These are phyloP conservation scores for Lycocerus yunnanus DNA, from an alignment of 2,888 invertebrate species.

Conservation along the genomic window DNA sequence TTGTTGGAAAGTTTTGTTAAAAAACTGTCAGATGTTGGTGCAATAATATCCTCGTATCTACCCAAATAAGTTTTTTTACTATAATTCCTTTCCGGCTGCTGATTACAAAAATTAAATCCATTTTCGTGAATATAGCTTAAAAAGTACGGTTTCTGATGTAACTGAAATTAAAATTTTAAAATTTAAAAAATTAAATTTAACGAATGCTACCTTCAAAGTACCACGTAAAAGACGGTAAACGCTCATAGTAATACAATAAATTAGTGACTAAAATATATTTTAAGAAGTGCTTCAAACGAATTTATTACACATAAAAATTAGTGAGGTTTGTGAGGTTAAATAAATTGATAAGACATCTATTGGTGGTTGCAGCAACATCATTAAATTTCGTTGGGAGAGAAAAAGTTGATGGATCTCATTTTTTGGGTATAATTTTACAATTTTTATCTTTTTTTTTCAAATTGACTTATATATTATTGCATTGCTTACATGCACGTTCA, in stretches of 20 bases:
- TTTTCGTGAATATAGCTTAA: background rate
- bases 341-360: background rate
- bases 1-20: background rate
- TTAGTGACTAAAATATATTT: background rate
- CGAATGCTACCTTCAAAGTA: background rate
- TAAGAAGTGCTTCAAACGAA: background rate
- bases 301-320: background rate
- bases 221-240: background rate
- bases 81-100: background rate
- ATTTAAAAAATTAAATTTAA: background rate
- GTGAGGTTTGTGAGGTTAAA: background rate
- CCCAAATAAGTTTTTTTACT: background rate
- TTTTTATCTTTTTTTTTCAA: background rate
- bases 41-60: background rate
- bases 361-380: background rate
- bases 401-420: background rate
- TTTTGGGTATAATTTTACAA: background rate
- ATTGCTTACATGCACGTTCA: background rate
- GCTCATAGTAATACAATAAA: background rate
- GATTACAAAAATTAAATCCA: background rate
- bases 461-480: background rate
- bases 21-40: background rate
- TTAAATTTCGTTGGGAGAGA: background rate
- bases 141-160: background rate
- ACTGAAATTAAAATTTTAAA: background rate